Base-by-base conservation (phyloP, 2,888 invertebrate genomes). In the Spicauda simplicius region DNA sequence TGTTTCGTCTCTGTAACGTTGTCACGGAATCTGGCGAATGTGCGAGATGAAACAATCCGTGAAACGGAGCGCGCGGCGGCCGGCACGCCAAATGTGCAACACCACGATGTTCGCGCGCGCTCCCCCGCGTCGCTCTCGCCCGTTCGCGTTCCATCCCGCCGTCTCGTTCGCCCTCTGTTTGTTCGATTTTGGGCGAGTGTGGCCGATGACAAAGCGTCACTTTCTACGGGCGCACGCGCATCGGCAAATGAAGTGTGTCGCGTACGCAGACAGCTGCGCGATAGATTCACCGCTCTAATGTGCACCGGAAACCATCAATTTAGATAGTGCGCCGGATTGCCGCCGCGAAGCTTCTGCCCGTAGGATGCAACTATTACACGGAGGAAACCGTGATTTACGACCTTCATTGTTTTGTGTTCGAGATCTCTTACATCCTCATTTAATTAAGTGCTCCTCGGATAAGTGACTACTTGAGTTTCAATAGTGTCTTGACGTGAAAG, bases 221-320 rank as follows among this genome's bases (percentile, higher is more conserved):
- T 91, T 90, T 93, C 91, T 90, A 89, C 83, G 79, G 81, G 84
- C 86, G 88, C 90, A 88, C 87, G 91, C 90, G 90, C 86, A 87
- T 75, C 80, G 82, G 80, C 88, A 89, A 90, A 89, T 91, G 91
- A 90, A 91, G 91, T 92, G 91, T 91, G 91, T 90, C 91, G 91
- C 86, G 84, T 72, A 66, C 83, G 80, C 82, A 85, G 90, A 87
- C 90, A 90, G 90, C 88, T 90, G 90, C 85, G 82, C 87, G 86
- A 87, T 88, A 87, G 85, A 85, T 82, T 81, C 78, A 80, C 81
- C 77, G 81, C 80, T 85, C 86, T 87, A 91, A 91, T 87, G 87
- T 86, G 79, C 89, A 79, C 90, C 92, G 93, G 93, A 93, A 93
- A 87, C 88, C 85, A 93, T 92, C 90, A 91, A 93, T 93, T 92